Evolutionary conservation across 2,113 vertebrate species (phyloP).

Genomic region (Notothenia coriiceps): DNA sequence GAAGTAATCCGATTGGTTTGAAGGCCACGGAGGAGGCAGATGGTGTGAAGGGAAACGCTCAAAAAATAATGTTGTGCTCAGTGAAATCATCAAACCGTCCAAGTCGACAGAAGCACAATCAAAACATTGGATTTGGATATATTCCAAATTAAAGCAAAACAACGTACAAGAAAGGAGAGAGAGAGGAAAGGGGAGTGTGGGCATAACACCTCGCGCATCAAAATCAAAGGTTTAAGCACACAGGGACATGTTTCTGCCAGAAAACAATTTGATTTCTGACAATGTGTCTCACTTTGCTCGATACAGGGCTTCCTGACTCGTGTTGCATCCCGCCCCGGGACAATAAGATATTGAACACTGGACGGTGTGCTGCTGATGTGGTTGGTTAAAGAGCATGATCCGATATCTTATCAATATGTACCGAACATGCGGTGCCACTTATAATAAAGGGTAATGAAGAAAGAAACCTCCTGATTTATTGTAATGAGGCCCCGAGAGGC

Average conservation of each 20-base stretch:
- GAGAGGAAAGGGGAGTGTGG: neutral
- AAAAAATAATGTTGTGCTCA: constrained; percentile 48
- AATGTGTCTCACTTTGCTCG: constrained; percentile 47
- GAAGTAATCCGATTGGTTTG: constrained; percentile 47
- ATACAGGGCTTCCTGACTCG: constrained; percentile 18
- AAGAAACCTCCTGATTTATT: constrained; percentile 72
- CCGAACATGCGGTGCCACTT: constrained; percentile 67
- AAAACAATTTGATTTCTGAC: constrained; percentile 54
- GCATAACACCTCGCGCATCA: neutral
- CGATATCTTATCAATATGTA: constrained; percentile 73
- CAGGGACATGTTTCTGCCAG: constrained; percentile 28
- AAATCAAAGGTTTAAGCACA: constrained; percentile 14
- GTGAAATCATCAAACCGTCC: constrained; percentile 39
- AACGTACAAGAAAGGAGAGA: neutral
- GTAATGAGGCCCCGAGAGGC: constrained; percentile 38
- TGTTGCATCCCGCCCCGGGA: constrained; percentile 18
- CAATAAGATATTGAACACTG: constrained; percentile 55
- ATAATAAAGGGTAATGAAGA: constrained; percentile 67
- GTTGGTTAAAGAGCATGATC: constrained; percentile 57
- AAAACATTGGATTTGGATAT: constrained; percentile 23
- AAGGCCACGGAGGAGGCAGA: constrained; percentile 26
- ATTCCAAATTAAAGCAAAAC: constrained; percentile 6
- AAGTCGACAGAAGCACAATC: constrained; percentile 21
- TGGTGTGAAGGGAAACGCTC: constrained; percentile 24
- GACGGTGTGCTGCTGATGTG: constrained; percentile 17